Evolutionary conservation across 2,888 invertebrate genomes (phyloP).

Genomic region (Lasioglossum villosulum): DNA sequence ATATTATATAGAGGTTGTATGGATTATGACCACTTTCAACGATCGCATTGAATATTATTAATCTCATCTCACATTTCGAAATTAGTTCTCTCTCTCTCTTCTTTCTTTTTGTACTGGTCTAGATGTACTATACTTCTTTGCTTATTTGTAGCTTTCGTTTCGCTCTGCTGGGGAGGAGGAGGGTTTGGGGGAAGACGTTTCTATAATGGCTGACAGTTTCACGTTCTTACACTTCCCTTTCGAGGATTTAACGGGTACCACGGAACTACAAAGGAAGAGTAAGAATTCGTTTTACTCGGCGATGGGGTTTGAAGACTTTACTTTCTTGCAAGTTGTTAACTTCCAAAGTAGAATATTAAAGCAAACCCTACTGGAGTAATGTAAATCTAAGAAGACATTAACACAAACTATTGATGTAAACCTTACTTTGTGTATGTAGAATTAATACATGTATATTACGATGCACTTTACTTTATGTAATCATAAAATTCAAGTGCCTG

Average conservation of each 20-base stretch:
- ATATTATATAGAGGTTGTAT: slow-evolving; percentile 63
- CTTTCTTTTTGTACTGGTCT: slow-evolving; percentile 62
- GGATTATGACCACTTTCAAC: slow-evolving; percentile 46
- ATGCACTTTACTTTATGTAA: not conserved
- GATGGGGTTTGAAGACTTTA: not conserved
- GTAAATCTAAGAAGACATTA: not conserved
- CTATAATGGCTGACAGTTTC: slow-evolving; percentile 38
- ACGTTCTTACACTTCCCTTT: slow-evolving; percentile 41
- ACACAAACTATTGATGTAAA: not conserved
- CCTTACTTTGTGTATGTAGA: not conserved
- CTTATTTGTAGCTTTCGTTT: not conserved
- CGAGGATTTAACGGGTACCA: slow-evolving; percentile 3
- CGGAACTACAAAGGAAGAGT: not conserved
- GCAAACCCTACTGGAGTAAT: not conserved
- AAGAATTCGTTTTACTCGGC: too few species aligned
- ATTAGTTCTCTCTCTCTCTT: slow-evolving; percentile 40
- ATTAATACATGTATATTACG: not conserved
- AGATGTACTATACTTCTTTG: slow-evolving; percentile 46
- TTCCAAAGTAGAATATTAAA: not conserved
- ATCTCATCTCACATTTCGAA: slow-evolving; percentile 33
- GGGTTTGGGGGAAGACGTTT: slow-evolving; percentile 61
- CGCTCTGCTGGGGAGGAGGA: slow-evolving; percentile 48
- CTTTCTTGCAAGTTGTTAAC: not conserved
- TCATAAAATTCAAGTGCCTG: not conserved
- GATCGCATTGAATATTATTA: slow-evolving; percentile 41